Evolutionary conservation across 2,888 invertebrate species (phyloP), one percentile per base, ranked within the genome.

Genomic region (Cephus rjabovi): DNA sequence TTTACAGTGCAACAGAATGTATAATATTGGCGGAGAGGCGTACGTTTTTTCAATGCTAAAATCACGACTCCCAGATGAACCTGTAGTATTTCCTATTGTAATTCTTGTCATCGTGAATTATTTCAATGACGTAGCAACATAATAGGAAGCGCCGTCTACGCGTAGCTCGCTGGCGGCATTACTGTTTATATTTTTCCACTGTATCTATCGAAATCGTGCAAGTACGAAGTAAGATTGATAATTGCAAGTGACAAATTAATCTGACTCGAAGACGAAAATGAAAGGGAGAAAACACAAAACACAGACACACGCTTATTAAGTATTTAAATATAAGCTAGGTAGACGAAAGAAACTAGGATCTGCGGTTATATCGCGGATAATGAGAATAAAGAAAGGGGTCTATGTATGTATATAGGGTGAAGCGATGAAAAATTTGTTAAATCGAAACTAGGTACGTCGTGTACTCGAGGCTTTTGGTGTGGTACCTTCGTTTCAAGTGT

Each of bases 121-220:
- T 23, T 56, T 56, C 1, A 56, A 71, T 71, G 12, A 33, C 71
- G 71, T 31, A 71, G 15, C 12, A 12, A 71, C 71, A 23, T 9
- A 56, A 56, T 23, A 9, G 56, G 9, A 9, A 23, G 6, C 56
- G 56, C 23, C 31, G 3, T 71, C 31, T 31, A 12, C 1, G 31
- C 15, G 15, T 33, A 71, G 12, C 37, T 34, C 23, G 35, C 11
- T 12, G 11, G 74, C 11, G 30, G n/a, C 76, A 56, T 37, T 74
- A 34, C 77, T 30, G 76, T 78, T 79, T 83, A 80, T 84, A 84
- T 84, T 84, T 83, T 84, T 82, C 79, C 82, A 82, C 82, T 79
- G 77, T 74, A 76, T 76, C 77, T 73, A 70, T 31, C 35, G 15
- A 68, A 40, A 37, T 12, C 69, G 34, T 6, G 75, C 79, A 40